Conservation (phyloP, 2,888 invertebrate species). For the Lasius fuliginosus region DNA sequence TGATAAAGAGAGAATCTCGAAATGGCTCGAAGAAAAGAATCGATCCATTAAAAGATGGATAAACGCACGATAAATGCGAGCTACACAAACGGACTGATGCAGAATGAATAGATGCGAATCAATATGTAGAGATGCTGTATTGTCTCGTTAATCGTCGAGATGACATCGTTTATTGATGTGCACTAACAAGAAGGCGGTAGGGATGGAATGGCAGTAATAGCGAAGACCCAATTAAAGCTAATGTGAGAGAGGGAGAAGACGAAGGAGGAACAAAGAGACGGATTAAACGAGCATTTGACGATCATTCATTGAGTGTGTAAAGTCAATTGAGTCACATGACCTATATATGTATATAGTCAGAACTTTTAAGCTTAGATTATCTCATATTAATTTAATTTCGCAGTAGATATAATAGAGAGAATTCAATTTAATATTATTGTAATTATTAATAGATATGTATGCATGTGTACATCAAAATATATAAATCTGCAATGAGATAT, state of each 20-base stretch:
- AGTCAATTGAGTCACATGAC: constrained; percentile 34
- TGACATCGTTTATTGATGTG: constrained; percentile 72
- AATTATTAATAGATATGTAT: constrained; percentile 5
- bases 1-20: not conserved
- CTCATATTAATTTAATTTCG: not conserved
- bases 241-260: not conserved
- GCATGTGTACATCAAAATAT: not conserved
- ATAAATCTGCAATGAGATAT: not conserved
- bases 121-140: constrained; percentile 61
- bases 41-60: not conserved
- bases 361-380: not conserved
- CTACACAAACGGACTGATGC: constrained; percentile 15
- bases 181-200: constrained; percentile 64
- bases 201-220: constrained; percentile 64
- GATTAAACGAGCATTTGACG: constrained; percentile 67
- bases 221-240: constrained; percentile 73
- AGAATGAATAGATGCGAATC: constrained; percentile 64
- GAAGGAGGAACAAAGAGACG: constrained; percentile 30
- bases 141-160: constrained; percentile 73
- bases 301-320: constrained; percentile 69
- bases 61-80: not conserved
- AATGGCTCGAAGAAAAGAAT: not conserved
- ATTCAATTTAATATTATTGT: not conserved
- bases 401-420: not conserved
- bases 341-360: not conserved